Evolutionary conservation across 2,797 vertebrate species (phyloP).

Genomic region (Prionace glauca): DNA sequence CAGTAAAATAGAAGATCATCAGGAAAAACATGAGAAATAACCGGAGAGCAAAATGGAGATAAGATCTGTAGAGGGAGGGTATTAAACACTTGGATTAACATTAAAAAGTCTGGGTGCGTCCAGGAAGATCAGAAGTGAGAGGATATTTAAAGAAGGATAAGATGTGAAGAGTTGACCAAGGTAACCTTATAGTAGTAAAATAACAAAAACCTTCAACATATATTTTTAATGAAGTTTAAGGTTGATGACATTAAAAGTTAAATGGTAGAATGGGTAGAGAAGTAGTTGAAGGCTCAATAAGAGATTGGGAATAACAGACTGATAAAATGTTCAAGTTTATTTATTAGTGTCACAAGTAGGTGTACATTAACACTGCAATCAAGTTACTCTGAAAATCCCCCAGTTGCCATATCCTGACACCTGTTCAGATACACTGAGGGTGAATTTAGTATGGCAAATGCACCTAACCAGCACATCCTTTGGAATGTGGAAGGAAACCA

Average conservation of each 20-base stretch:
- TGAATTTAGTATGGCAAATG: too few species aligned
- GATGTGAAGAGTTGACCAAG: neutral
- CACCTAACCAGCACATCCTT: too few species aligned
- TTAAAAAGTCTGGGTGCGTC: neutral
- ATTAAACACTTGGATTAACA: neutral
- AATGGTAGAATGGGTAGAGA: neutral
- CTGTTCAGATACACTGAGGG: too few species aligned
- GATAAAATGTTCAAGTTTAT: neutral
- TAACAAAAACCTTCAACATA: neutral
- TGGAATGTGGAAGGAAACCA: too few species aligned
- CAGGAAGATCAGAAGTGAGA: neutral
- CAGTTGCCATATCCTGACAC: too few species aligned
- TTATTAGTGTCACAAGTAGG: too few species aligned
- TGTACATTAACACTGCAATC: too few species aligned
- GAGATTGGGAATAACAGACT: neutral
- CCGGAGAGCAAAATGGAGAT: neutral
- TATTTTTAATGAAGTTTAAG: neutral
- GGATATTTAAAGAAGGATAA: neutral
- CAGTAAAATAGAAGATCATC: neutral
- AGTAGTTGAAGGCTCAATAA: neutral
- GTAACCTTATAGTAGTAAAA: neutral
- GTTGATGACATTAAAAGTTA: neutral
- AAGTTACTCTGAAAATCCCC: too few species aligned
- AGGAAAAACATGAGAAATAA: neutral
- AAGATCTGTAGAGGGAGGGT: neutral